Base-by-base conservation (phyloP, 1,140 invertebrate species). In the Metopolophium dirhodum region DNA sequence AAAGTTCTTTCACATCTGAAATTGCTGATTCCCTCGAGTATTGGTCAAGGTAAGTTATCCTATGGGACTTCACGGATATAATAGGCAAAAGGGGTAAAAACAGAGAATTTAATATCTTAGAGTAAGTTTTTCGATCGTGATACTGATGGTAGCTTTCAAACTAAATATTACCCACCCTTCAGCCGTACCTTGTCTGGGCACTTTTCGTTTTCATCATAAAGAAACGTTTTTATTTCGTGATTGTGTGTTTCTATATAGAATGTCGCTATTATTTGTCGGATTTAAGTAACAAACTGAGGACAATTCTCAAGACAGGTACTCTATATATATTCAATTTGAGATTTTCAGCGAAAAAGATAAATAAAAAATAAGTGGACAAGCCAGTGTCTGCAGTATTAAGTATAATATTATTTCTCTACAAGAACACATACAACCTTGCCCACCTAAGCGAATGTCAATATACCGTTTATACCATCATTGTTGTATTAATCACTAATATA, bases 11-110 rank as follows among this genome's bases (percentile, higher is more conserved):
- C 51, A 57, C 41, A 89, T 57, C 88, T 54, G 49, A 89, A 89
- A 89, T 57, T 89, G 35, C 41, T 20, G 35, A 41, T 89, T 89
- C 88, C 51, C 51, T 37, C 7, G 49, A 37, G 88, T 37, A 57
- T 89, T 57, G 51, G 88, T 89, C 88, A 89, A 37, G 51, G 51
- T 89, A 89, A 89, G 88, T 89, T 89, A 54, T 89, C 88, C 88
- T 37, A 8, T 20, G 88, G 23, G 88, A 89, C 88, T 37, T 37
- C 8, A 7, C 35, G 51, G 22, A 26, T 89, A 57, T 89, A 57
- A 89, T 89, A 57, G 88, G 51, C 49, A 89, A 89, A 89, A 89
- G 88, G 88, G 88, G 88, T 89, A 89, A 89, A 49, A 89, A 54
- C 47, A 41, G 88, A 89, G 51, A 89, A 89, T 89, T 89, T 89